Base-by-base conservation (phyloP, 2,888 invertebrate genomes). In the Plebejus melissa region DNA sequence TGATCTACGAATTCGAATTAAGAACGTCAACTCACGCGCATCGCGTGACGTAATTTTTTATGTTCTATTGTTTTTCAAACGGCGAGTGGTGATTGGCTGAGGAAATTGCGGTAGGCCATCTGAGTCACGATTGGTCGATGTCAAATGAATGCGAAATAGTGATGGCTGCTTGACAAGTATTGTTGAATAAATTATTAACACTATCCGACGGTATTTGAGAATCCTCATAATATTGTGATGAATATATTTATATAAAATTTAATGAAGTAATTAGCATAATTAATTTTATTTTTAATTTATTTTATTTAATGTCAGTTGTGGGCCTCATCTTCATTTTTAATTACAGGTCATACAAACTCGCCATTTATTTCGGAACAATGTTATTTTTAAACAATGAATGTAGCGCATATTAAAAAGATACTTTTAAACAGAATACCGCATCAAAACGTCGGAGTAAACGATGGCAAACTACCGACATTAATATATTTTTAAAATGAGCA, bases 21-120 rank as follows among this genome's bases (percentile, higher is more conserved):
- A 86, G 83, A 84, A 79, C 78, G 76, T 79, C 80, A 76, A 80
- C 82, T 80, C 90, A 81, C 83, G 89, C 88, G 90, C 89, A 86
- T 83, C 81, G 87, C 89, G 89, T 92, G 90, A 93, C 91, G 90
- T 82, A 65, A 86, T 87, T 92, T 93, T 93, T 93, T 89, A 93
- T 87, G 86, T 84, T 90, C 93, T 93, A 93, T 93, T 93, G 93
- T 93, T 92, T 93, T 93, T 93, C 91, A 92, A 93, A 92, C 86
- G 82, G 78, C 79, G 80, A 76, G 36, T 75, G 79, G 79, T 81
- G 81, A 93, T 92, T 93, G 93, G 93, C 75, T 77, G 79, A 84
- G 82, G 81, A 80, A 80, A 80, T 77, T 81, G 84, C 87, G 84
- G 91, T 89, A 88, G 91, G 90, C 85, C 85, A 82, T 83, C 85